Evolutionary conservation across 2,113 vertebrate genomes (phyloP).

Genomic region (Carassius carassius): DNA sequence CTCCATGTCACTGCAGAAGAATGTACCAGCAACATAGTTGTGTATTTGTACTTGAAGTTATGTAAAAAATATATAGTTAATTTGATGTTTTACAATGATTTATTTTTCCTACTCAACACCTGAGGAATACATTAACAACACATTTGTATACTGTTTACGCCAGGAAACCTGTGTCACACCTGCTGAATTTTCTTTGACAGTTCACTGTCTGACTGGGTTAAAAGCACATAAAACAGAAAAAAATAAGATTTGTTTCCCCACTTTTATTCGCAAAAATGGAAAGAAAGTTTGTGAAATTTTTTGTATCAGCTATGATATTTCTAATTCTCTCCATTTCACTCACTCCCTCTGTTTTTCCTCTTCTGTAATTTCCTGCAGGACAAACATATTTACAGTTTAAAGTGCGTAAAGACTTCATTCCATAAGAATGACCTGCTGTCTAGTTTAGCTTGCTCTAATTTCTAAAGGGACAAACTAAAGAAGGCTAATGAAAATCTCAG

Average conservation of each 20-base stretch:
- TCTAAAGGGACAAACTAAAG: background rate
- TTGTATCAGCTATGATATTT: slow-evolving; percentile 54
- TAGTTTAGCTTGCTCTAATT: background rate
- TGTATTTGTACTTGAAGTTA: background rate
- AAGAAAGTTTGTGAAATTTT: slow-evolving; percentile 48
- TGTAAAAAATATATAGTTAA: background rate
- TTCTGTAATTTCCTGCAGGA: slow-evolving; percentile 8
- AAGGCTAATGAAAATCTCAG: background rate
- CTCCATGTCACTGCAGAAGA: background rate
- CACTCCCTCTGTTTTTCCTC: background rate
- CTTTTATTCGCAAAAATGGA: background rate
- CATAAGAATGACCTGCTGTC: background rate
- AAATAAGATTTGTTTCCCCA: background rate
- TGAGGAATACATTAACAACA: slow-evolving; percentile 14
- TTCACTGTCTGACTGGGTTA: background rate
- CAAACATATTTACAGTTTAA: slow-evolving; percentile 11
- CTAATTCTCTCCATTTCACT: slow-evolving; percentile 33
- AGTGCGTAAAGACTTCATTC: slow-evolving; percentile 10
- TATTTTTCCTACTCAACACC: background rate
- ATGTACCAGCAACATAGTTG: background rate
- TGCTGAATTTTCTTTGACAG: background rate
- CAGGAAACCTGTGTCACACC: background rate
- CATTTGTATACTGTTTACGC: background rate
- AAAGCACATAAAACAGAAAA: background rate
- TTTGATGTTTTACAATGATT: background rate